Conservation (phyloP, 2,797 vertebrate genomes). For the Eulemur rubriventer region DNA sequence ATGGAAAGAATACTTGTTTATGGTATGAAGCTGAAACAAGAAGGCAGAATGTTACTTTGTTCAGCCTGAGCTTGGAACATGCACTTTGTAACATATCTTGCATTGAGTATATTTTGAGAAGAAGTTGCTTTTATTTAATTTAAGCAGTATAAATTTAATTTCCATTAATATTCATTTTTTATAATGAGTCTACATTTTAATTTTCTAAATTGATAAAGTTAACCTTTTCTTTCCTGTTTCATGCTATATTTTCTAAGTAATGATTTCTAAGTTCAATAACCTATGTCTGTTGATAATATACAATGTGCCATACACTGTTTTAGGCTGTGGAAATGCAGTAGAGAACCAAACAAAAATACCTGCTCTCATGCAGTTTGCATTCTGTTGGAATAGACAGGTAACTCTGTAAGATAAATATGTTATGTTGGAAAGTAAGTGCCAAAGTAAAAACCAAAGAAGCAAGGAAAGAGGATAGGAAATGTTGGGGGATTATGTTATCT, state of each 20-base stretch:
- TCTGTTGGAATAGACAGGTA: neutral
- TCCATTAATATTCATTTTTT: neutral
- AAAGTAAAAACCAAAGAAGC: neutral
- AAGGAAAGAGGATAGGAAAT: neutral
- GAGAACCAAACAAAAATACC: neutral
- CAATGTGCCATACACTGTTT: neutral
- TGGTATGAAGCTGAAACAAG: neutral
- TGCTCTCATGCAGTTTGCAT: neutral
- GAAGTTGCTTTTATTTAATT: conserved; percentile 7
- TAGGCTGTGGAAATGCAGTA: neutral
- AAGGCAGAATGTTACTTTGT: neutral
- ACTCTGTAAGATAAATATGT: neutral
- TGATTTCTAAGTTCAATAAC: neutral
- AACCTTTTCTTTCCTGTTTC: neutral
- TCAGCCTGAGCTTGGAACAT: neutral
- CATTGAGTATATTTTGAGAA: neutral
- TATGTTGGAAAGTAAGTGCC: neutral
- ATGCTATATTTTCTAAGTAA: neutral
- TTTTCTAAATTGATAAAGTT: neutral
- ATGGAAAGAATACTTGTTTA: neutral
- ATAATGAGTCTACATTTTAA: neutral
- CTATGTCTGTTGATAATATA: neutral
- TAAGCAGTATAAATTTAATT: neutral
- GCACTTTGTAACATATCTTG: neutral
- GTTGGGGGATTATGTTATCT: neutral